Base-by-base conservation (phyloP, 2,113 vertebrate species). In the Crotophaga sulcirostris region DNA sequence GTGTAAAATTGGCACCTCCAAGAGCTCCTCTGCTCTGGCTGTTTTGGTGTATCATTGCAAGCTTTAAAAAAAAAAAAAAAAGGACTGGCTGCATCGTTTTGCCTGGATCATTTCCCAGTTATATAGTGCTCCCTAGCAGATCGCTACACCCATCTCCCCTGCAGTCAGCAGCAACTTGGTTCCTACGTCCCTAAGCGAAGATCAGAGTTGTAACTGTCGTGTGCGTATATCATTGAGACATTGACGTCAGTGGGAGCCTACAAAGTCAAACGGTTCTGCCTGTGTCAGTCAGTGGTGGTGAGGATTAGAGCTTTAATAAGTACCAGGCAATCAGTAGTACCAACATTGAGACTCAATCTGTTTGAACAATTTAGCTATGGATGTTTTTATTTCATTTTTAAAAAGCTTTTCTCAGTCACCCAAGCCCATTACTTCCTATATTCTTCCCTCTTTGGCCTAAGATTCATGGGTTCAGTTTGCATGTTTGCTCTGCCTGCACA, bases 221-320 rank as follows among this genome's bases (percentile, higher is more conserved):
- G 33, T 3, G 19, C 1, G 0, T n/a, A 1, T 20, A 8, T 12
- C 1, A 2, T 73, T 23, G 69, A 52, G 56, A 28, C n/a, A 2
- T 15, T 21, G 56, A 55, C 5, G 0, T 20, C 75, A 47, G 26
- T 0, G 2, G 42, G 60, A 66, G 64, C 52, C 51, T 47, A 47
- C 28, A 6, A 33, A 56, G 47, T 52, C 18, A 2, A 25, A 14
- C 0, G 0, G 45, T 38, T 74, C 93, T 77, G 45, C 45, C 28
- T 29, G n/a, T 0, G 0, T 86, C 76, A 42, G 8, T 34, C 33
- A 3, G 1, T 34, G 13, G 31, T 9, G 7, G 23, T 34, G 47
- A 70, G 64, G 45, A 40, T 33, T 70, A 23, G 20, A 24, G 11
- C 28, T 63, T n/a, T 67, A 47, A 54, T 49, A 69, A 38, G 79